These are phyloP conservation scores for Gyrodactylus salaris DNA, from an alignment of 1,140 invertebrate species.

Conservation along the genomic window DNA sequence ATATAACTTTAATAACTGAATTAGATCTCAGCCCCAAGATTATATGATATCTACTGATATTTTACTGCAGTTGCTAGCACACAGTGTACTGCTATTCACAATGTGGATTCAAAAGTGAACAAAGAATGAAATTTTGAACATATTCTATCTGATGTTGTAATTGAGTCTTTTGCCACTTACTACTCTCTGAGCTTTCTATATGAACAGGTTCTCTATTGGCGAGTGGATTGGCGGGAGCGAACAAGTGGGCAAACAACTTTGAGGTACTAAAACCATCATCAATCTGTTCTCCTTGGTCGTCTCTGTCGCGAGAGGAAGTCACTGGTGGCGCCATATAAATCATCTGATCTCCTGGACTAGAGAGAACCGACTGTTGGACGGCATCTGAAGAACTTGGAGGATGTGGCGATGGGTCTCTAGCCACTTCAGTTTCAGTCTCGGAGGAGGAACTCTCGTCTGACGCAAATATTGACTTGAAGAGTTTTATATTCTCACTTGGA, in stretches of 20 bases:
- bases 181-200: too few relatives aligned
- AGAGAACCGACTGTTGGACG: too few relatives aligned
- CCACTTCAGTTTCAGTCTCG: background rate
- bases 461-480: background rate
- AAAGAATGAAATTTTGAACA: too few relatives aligned
- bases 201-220: background rate
- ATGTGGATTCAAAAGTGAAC: too few relatives aligned
- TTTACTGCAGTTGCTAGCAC: too few relatives aligned
- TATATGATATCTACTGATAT: too few relatives aligned
- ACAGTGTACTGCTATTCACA: too few relatives aligned
- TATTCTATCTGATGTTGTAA: too few relatives aligned
- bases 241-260: background rate
- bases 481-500: background rate
- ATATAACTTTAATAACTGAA: too few relatives aligned
- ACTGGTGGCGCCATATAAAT: background rate
- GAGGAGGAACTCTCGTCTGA: background rate
- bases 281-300: background rate
- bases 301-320: background rate
- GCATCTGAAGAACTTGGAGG: background rate
- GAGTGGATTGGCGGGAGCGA: background rate
- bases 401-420: background rate
- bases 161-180: too few relatives aligned
- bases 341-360: background rate
- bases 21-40: too few relatives aligned
- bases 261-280: background rate